Conservation (phyloP, 2,113 vertebrate species). For the Nipponia nippon region DNA sequence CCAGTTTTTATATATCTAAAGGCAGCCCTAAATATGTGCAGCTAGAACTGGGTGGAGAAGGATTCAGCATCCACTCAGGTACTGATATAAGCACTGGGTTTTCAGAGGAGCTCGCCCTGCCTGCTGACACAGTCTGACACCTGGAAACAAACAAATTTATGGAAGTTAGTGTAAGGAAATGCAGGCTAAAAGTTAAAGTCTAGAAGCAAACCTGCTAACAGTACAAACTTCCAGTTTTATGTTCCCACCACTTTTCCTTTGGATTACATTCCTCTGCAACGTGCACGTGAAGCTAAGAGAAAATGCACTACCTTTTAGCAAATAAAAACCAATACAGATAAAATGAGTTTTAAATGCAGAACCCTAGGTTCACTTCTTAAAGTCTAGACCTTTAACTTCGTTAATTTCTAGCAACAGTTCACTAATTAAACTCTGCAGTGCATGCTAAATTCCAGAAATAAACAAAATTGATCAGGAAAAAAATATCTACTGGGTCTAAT, state of each 20-base stretch:
- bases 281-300: neutral
- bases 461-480: neutral
- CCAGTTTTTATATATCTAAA: neutral
- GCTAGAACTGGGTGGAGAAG: neutral
- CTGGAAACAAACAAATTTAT: neutral
- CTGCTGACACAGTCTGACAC: neutral
- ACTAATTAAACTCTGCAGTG: neutral
- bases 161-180: neutral
- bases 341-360: neutral
- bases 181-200: neutral
- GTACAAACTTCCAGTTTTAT: neutral
- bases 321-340: accelerated
- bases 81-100: neutral
- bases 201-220: neutral
- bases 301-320: neutral
- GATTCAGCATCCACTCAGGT: neutral
- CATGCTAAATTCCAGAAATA: neutral
- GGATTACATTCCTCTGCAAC: neutral
- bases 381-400: neutral
- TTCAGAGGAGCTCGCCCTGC: neutral
- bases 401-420: neutral
- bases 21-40: neutral
- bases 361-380: neutral
- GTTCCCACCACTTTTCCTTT: neutral
- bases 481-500: neutral